A percentile compares a stretch with the other conserved stretches of the same genome.
Conservation (phyloP, 2,113 vertebrate genomes). For the Lagopus leucura region DNA sequence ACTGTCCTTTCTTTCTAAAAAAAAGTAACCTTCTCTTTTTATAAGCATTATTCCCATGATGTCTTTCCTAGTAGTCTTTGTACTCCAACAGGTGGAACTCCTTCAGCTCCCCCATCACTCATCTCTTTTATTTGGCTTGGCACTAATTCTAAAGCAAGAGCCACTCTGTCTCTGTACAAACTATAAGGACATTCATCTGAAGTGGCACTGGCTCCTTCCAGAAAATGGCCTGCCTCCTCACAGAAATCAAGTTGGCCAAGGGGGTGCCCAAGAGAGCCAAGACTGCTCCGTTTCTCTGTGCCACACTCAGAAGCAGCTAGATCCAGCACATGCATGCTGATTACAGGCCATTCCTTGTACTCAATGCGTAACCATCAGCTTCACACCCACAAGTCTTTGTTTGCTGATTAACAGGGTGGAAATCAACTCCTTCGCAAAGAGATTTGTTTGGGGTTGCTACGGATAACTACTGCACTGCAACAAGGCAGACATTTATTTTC, state of each 20-base stretch:
- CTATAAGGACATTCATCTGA: background rate
- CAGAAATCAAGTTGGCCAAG: background rate
- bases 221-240: background rate
- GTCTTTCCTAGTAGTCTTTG: background rate
- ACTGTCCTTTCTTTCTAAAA: background rate
- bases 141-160: background rate
- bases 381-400: constrained; percentile 33
- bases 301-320: background rate
- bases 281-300: background rate
- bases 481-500: constrained; percentile 46
- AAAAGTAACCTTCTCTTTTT: background rate
- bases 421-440: constrained; percentile 4
- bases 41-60: background rate
- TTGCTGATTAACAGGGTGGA: constrained; percentile 28
- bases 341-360: background rate
- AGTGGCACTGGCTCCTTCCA: background rate
- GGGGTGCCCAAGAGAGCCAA: background rate
- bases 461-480: constrained; percentile 32
- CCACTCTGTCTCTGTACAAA: background rate
- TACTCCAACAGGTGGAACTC: background rate
- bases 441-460: constrained; percentile 38
- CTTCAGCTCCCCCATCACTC: background rate
- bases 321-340: fast-evolving
- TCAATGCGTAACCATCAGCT: background rate
- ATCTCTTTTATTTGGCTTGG: background rate